phyloP scores from a whole-genome alignment of 2,113 vertebrate genomes.

The Chaenogobius annularis region DNA sequence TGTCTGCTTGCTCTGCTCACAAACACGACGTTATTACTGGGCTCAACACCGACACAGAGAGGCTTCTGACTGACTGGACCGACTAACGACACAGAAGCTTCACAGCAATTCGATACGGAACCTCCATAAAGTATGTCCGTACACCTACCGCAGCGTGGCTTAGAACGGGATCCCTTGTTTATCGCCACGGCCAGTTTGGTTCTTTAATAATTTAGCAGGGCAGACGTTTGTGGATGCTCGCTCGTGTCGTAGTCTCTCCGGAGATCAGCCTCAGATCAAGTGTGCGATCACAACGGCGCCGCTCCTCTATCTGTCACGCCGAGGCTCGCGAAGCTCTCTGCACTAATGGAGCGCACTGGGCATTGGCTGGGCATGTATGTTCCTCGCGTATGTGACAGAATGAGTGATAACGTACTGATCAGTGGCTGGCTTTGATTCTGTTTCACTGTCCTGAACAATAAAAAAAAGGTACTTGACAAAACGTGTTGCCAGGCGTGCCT shows the following conservation, averaged over 20 bases:
- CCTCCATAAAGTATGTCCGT: background rate
- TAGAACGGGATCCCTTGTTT: background rate
- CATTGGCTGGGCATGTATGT: background rate
- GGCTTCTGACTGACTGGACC: background rate
- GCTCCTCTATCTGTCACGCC: background rate
- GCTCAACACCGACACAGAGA: background rate
- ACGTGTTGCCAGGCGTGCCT: too few species aligned
- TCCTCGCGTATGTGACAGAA: background rate
- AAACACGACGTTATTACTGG: too few species aligned
- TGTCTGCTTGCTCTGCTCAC: background rate
- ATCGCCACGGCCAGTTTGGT: background rate
- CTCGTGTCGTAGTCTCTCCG: background rate
- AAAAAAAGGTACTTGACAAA: too few species aligned
- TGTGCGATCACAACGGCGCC: background rate
- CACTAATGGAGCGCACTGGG: background rate
- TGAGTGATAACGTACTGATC: too few species aligned
- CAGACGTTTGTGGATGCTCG: background rate
- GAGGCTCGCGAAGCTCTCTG: background rate
- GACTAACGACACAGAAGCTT: background rate
- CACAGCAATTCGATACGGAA: too few species aligned
- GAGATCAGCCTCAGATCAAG: background rate
- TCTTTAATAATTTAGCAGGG: slow-evolving; percentile 20
- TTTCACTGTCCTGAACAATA: too few species aligned
- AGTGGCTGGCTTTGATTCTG: too few species aligned
- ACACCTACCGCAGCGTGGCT: background rate